Conservation (phyloP, 2,888 invertebrate species). For the Agriotes lineatus region DNA sequence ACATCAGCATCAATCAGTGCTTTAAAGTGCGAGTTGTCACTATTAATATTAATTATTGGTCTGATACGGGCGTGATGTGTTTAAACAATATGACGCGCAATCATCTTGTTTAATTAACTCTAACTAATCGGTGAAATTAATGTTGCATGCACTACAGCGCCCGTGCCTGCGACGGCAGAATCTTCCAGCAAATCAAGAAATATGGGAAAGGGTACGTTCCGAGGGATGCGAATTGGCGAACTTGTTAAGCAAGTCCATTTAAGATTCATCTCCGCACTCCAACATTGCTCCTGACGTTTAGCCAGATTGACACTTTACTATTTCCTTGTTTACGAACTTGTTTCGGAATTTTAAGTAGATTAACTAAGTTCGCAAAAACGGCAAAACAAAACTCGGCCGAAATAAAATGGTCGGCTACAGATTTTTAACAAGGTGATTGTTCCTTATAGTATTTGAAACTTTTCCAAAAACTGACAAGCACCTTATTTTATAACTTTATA, state of each 20-base stretch:
- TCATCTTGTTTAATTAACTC: conserved; percentile 46
- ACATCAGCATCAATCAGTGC: conserved; percentile 30
- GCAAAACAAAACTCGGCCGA: too few relatives aligned
- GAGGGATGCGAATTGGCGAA: conserved; percentile 18
- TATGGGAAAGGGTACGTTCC: conserved; percentile 18
- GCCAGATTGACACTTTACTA: background rate
- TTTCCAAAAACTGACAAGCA: too few relatives aligned
- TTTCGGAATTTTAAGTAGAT: conserved; percentile 1
- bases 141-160: conserved; percentile 22
- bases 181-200: conserved; percentile 19
- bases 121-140: conserved; percentile 42
- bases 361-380: too few relatives aligned
- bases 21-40: conserved; percentile 38
- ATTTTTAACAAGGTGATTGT: too few relatives aligned
- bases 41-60: conserved; percentile 49
- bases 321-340: conserved; percentile 8
- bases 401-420: too few relatives aligned
- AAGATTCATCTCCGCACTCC: conserved; percentile 6
- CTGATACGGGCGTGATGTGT: conserved; percentile 46
- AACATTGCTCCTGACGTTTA: background rate
- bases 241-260: conserved; percentile 8
- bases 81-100: conserved; percentile 43
- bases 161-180: conserved; percentile 16
- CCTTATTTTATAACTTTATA: too few relatives aligned
- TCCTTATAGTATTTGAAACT: too few relatives aligned